Conservation (phyloP, 2,797 vertebrate genomes). For the Taeniopygia guttata region DNA sequence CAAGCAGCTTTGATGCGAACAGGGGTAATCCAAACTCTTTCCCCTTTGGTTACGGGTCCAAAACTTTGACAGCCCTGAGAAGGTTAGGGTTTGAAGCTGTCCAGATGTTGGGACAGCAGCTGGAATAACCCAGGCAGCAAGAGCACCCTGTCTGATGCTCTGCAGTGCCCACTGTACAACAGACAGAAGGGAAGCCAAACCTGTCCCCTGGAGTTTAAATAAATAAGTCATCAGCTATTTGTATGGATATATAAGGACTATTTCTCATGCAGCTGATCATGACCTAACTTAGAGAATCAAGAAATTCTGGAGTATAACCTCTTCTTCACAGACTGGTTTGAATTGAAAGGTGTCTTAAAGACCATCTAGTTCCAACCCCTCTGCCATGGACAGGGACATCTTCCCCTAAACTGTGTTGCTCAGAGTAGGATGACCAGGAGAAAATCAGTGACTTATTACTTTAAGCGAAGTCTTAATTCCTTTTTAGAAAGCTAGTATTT, state of each 20-base stretch:
- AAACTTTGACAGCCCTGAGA: background rate
- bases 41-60: background rate
- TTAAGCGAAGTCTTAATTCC: background rate
- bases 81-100: background rate
- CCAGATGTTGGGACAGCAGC: background rate
- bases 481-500: background rate
- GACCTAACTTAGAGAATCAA: background rate
- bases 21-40: background rate
- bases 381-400: background rate
- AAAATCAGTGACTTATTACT: background rate
- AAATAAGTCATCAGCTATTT: background rate
- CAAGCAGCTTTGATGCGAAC: background rate
- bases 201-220: background rate
- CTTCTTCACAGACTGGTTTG: background rate
- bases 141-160: background rate
- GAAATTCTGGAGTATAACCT: background rate
- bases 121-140: background rate
- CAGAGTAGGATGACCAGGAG: background rate
- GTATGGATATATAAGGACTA: background rate
- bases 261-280: background rate
- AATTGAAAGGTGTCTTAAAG: background rate
- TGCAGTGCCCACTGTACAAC: background rate
- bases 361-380: background rate
- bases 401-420: background rate
- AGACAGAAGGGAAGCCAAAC: background rate